A percentile compares a stretch with the other conserved stretches of the same genome.
These are phyloP conservation scores for Villa cingulata DNA, from an alignment of 2,888 invertebrate genomes.

Conservation along the genomic window DNA sequence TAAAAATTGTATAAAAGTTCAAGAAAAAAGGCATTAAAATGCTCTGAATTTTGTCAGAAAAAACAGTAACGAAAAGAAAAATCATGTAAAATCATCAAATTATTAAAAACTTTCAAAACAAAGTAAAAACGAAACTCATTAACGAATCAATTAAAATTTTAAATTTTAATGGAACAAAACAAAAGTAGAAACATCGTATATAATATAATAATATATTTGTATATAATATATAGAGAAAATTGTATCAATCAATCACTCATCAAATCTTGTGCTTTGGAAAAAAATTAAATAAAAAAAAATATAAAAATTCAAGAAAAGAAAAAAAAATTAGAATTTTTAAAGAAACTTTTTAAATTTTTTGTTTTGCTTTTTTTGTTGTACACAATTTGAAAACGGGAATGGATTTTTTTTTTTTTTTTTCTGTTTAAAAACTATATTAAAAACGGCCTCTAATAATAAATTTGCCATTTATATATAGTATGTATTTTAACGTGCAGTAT, in stretches of 20 bases:
- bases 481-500: constrained; percentile 7
- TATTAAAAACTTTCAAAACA: too few species aligned
- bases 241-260: constrained; percentile 11
- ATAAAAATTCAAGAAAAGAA: constrained; percentile 1
- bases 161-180: too few species aligned
- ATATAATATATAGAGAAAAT: constrained; percentile 11
- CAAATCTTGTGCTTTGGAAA: constrained; percentile 7
- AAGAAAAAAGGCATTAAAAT: too few species aligned
- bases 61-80: too few species aligned
- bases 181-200: constrained; percentile 10
- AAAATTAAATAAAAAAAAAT: constrained; percentile 7
- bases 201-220: too few species aligned
- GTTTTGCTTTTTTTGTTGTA: too few species aligned
- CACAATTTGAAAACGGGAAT: too few species aligned
- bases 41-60: too few species aligned
- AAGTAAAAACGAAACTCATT: neutral
- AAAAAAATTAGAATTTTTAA: neutral
- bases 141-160: neutral
- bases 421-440: too few species aligned
- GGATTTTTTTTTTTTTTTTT: too few species aligned
- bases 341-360: neutral
- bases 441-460: too few species aligned
- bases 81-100: too few species aligned
- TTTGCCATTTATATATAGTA: neutral
- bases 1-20: neutral